These are phyloP conservation scores for Leuciscus waleckii DNA, from an alignment of 2,797 vertebrate species.

Conservation along the genomic window DNA sequence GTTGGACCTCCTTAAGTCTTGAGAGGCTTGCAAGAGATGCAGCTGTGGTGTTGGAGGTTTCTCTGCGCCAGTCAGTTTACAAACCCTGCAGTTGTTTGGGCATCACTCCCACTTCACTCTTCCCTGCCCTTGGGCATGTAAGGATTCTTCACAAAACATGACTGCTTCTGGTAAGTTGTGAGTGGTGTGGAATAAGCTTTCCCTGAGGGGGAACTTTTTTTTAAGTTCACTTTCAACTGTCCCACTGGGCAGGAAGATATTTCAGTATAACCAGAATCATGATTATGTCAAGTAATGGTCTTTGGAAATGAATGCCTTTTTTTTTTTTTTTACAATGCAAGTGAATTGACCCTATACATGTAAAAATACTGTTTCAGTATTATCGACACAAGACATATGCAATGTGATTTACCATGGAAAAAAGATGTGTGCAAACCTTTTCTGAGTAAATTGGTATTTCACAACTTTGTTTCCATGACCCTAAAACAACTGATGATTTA, in stretches of 20 bases:
- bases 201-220: neutral
- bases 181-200: slow-evolving; percentile 22
- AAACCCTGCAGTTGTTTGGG: slow-evolving; percentile 34
- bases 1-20: slow-evolving; percentile 5
- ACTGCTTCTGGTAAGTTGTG: neutral
- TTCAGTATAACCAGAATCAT: too few species aligned
- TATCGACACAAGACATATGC: neutral
- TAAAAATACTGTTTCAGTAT: neutral
- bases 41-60: slow-evolving; percentile 43
- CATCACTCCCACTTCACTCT: slow-evolving; percentile 23
- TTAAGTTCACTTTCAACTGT: slow-evolving; percentile 25
- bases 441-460: neutral
- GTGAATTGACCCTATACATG: neutral
- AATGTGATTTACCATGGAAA: neutral
- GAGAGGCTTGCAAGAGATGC: slow-evolving; percentile 32
- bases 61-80: slow-evolving; percentile 22
- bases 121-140: neutral
- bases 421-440: neutral
- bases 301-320: too few species aligned
- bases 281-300: too few species aligned
- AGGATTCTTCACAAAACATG: slow-evolving; percentile 12
- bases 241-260: neutral
- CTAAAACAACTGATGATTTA: neutral
- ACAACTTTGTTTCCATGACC: neutral
- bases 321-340: neutral